Evolutionary conservation across 2,888 invertebrate genomes (phyloP), one percentile per base, ranked within the genome.

Genomic region (Yponomeuta sedellus): DNA sequence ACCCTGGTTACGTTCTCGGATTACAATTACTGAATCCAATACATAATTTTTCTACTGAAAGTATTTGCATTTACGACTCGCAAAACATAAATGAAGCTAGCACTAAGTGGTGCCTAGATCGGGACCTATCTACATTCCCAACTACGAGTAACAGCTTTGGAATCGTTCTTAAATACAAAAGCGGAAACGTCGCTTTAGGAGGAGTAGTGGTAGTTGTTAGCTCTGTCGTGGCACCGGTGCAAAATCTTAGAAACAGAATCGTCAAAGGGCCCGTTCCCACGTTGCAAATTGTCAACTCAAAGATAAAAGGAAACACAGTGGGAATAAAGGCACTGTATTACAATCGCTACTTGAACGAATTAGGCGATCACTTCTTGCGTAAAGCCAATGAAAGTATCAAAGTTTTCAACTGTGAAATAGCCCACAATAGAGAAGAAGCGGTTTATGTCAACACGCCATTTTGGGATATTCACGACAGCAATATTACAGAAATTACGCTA

Each of bases 21-120:
- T 93, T 98, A 61, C 97, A 98, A 82, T 93, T 98, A 19, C 85
- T 98, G 5, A 98, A 98, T 86, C 97, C 98, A 0, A 96, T 97
- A 68, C 96, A 97, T 73, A 96, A 96, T 78, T 94, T 96, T 68
- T 97, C 97, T 66, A 95, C 96, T 0, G 98, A 98, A 87, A 93
- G 93, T 72, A 95, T 98, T 67, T 92, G 94, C 57, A 93, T 98
- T 65, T 93, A 95, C 71, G 97, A 97, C 80, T 94, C 96, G 0
- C 94, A 94, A 74, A 93, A 93, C 65, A 92, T 94, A 65, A 93
- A 94, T 69, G 89, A 91, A 67, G 91, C 91, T 25, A 94, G 94
- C 22, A 93, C 94, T 64, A 82, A 93, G 66, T 98, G 97, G 97
- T 93, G 94, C 72, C 88, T 97, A 0, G 94, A 95, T 73, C 92